Conservation (phyloP, 2,797 vertebrate species). For the Thunnus albacares region DNA sequence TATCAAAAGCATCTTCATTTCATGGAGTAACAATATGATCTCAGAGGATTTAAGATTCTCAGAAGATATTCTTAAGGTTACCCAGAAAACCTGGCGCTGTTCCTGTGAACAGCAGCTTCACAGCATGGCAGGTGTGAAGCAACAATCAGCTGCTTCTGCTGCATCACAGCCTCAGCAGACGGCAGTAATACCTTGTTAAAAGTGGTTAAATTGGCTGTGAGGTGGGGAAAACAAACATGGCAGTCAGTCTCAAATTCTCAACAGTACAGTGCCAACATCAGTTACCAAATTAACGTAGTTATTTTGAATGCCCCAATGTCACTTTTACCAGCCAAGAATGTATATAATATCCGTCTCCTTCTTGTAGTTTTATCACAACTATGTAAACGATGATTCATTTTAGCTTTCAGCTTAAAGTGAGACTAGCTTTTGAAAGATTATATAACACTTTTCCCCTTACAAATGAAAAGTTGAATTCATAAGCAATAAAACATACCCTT, state of each 20-base stretch:
- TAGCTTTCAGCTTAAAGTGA: not conserved
- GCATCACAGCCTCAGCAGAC: constrained; percentile 1
- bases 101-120: constrained; percentile 15
- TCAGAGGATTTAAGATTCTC: not conserved
- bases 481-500: not conserved
- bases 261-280: not conserved
- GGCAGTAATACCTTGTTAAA: not conserved
- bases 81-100: not conserved
- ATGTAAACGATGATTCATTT: not conserved
- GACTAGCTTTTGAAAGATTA: not conserved
- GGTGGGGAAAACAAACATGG: not conserved
- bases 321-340: no score
- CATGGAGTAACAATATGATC: not conserved
- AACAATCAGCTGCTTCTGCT: constrained; percentile 9
- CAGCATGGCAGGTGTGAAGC: constrained; percentile 22
- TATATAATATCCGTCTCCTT: no score
- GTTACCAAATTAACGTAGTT: not conserved
- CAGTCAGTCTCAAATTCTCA: not conserved
- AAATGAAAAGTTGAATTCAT: not conserved
- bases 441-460: not conserved
- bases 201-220: not conserved
- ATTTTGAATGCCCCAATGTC: not conserved
- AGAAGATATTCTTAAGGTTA: not conserved
- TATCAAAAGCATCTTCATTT: not conserved
- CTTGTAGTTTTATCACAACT: no score